Evolutionary conservation across 2,888 invertebrate species (phyloP), one percentile per base, ranked within the genome.

Genomic region (Microctonus brassicae): DNA sequence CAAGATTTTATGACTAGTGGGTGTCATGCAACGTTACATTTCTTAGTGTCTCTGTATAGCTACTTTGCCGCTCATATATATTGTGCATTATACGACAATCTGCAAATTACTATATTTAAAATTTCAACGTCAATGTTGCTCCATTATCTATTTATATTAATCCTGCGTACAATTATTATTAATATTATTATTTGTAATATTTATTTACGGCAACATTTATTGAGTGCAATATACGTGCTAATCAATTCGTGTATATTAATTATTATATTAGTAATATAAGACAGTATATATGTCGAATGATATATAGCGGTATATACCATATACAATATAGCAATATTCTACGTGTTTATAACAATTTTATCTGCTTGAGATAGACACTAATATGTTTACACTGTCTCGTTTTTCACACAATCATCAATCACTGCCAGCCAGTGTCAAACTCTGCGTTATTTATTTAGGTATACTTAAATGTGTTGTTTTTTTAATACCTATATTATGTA

Each of bases 301-400:
- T n/a, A n/a, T n/a, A n/a, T n/a, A n/a, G n/a, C n/a, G n/a, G n/a
- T n/a, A n/a, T n/a, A n/a, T n/a, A n/a, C n/a, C n/a, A n/a, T n/a
- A n/a, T n/a, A n/a, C n/a, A n/a, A n/a, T n/a, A n/a, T n/a, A n/a
- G n/a, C n/a, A n/a, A n/a, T n/a, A n/a, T n/a, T n/a, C n/a, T n/a
- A n/a, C 26, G 20, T 13, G 26, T 2, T 11, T 7, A 9, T 11
- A 55, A 9, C 47, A 53, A n/a, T 26, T 47, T 47, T 33, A 26
- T 22, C 22, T 9, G 34, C 22, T 66, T 39, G 24, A 20, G 20
- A 33, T 17, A 29, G 82, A 83, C 80, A 79, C 81, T 86, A 83
- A 86, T 85, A 84, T 87, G 86, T 87, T 87, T 87, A 86, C 83
- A 86, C 81, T 83, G 80, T 79, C 81, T 78, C 80, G 80, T 82